phyloP scores from a whole-genome alignment of 2,797 vertebrate genomes.

The Miichthys miiuy region DNA sequence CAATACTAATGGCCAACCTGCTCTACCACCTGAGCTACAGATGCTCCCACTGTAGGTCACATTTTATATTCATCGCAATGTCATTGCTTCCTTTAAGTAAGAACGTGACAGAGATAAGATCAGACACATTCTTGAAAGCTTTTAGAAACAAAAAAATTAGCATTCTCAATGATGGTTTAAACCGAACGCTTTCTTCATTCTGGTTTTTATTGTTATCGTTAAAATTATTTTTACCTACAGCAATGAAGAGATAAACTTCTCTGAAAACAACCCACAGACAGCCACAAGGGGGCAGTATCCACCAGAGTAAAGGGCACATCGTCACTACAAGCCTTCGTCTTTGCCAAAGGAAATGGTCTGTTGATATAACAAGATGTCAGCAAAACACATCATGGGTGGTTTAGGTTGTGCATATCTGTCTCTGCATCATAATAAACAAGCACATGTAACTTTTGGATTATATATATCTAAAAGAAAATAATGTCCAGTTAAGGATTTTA shows the following conservation, averaged over 20 bases:
- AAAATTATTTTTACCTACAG: background rate
- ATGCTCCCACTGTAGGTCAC: background rate
- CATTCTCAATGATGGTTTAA: background rate
- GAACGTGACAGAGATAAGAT: background rate
- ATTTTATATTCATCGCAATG: background rate
- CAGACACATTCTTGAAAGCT: background rate
- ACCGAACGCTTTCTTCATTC: background rate
- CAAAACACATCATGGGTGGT: background rate
- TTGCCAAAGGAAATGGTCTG: constrained; percentile 11
- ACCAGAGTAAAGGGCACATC: background rate
- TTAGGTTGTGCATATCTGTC: background rate
- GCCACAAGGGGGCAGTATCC: constrained; percentile 69
- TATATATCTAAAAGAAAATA: background rate
- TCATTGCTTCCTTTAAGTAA: background rate
- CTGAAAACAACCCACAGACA: background rate
- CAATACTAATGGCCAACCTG: background rate
- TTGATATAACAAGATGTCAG: constrained; percentile 12
- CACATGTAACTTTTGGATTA: background rate
- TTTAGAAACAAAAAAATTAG: background rate
- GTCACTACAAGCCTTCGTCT: background rate
- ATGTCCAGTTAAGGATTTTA: background rate
- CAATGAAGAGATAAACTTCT: background rate
- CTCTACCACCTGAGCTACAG: background rate
- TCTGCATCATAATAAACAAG: background rate
- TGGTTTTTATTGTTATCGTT: background rate